Evolutionary conservation across 2,888 invertebrate genomes (phyloP).

Genomic region (Agrotis ipsilon): DNA sequence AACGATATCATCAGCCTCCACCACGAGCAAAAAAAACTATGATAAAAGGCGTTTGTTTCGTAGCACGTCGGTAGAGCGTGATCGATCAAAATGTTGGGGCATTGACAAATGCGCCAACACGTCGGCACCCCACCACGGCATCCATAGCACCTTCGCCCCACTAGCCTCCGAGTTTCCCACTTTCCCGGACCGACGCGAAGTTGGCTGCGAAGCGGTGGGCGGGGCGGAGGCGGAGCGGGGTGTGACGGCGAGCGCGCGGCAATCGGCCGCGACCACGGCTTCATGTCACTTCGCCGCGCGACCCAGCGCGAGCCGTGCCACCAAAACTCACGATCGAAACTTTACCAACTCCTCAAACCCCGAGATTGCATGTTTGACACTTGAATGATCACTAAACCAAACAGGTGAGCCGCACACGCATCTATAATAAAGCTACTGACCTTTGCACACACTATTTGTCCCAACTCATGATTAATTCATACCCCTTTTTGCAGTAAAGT

Average conservation of each 20-base stretch:
- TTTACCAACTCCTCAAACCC: conserved; percentile 27
- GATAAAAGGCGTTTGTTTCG: conserved; percentile 52
- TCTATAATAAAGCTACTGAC: conserved; percentile 86
- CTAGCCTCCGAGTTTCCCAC: conserved; percentile 84
- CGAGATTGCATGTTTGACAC: conserved; percentile 54
- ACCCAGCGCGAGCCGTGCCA: conserved; percentile 73
- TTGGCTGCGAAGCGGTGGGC: conserved; percentile 81
- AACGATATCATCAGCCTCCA: conserved; percentile 27
- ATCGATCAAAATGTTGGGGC: conserved; percentile 71
- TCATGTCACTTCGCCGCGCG: conserved; percentile 73
- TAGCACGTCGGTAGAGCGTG: conserved; percentile 55
- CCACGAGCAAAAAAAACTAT: conserved; percentile 51
- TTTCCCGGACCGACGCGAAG: conserved; percentile 84
- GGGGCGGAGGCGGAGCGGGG: conserved; percentile 82
- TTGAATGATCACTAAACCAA: conserved; percentile 71
- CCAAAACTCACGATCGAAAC: conserved; percentile 45
- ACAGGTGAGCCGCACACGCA: conserved; percentile 80
- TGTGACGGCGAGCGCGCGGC: conserved; percentile 74
- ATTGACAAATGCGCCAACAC: conserved; percentile 71
- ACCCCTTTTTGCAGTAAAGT: conserved; percentile 83
- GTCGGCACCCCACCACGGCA: conserved; percentile 75
- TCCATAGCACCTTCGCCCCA: conserved; percentile 78
- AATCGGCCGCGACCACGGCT: conserved; percentile 65
- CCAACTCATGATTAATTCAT: conserved; percentile 88
- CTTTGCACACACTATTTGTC: conserved; percentile 88